Evolutionary conservation across 2,888 invertebrate genomes (phyloP), one percentile per base, ranked within the genome.

Genomic region (Hylaea fasciaria): DNA sequence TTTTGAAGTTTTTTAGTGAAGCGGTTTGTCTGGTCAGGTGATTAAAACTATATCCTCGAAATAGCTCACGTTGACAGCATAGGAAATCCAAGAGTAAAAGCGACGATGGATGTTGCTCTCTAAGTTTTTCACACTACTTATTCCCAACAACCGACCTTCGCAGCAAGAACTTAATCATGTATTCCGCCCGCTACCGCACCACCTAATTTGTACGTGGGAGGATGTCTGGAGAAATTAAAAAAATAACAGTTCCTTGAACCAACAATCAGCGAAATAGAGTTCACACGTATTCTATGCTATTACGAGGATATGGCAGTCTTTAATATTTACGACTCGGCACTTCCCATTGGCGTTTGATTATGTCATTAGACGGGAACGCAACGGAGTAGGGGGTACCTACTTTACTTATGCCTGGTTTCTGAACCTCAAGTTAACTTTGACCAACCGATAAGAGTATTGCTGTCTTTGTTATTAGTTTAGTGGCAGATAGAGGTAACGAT

Each of bases 101-200:
- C 35, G 3, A 2, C 9, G 22, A 22, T 2, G 22, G 22, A 22
- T 3, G 22, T 2, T 22, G 22, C 22, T 22, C 5, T 22, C 22
- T 5, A 22, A 3, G 2, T 22, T 22, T 22, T 22, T 22, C 22
- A 22, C 22, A 22, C 22, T n/a, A n/a, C n/a, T n/a, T n/a, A 5
- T 22, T 22, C 22, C 12, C 37, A 12, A 12, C 37, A 12, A 57
- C 51, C 52, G 45, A 39, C 60, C 43, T 65, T 49, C 1, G 10
- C 54, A 53, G 60, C 32, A 68, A 65, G 56, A 61, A 66, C 49
- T 60, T 73, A 64, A 76, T 76, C 62, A 70, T 56, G 66, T 64
- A 77, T 77, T 77, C 78, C 53, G 51, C 62, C 32, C 64, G 64
- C 35, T 50, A 12, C 40, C 52, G n/a, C 35, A 11, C 60, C 58